A percentile compares a stretch with the other conserved stretches of the same genome.
Conservation (phyloP, 2,113 vertebrate species). For the Notiomystis cincta region DNA sequence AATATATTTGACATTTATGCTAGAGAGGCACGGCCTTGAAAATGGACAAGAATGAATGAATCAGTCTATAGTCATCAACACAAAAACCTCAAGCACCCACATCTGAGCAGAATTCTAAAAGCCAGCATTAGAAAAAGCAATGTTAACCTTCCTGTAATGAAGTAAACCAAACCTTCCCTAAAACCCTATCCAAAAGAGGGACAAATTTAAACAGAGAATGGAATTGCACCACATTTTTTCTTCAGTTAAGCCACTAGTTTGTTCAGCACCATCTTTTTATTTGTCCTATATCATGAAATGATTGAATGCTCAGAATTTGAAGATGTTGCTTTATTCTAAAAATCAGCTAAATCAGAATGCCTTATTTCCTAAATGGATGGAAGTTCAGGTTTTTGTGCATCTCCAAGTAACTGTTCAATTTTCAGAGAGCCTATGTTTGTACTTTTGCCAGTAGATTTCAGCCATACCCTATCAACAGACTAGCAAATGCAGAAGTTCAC, state of each 20-base stretch:
- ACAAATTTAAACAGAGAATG: background rate
- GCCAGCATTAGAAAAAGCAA: background rate
- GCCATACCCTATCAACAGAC: background rate
- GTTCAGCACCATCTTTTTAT: background rate
- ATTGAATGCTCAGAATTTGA: background rate
- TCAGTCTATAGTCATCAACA: background rate
- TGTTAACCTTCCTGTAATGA: background rate
- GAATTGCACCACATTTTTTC: background rate
- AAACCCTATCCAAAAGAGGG: background rate
- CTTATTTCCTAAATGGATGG: background rate
- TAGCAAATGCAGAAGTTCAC: background rate
- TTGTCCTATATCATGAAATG: rapidly evolving
- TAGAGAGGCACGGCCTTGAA: background rate
- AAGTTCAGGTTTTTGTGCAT: background rate
- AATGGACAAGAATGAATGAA: background rate
- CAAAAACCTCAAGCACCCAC: background rate
- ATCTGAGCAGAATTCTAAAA: background rate
- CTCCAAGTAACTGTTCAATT: background rate
- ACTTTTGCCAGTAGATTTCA: conserved; percentile 40
- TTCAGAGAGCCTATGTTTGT: background rate
- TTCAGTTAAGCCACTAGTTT: background rate
- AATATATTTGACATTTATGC: background rate
- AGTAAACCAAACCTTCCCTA: background rate
- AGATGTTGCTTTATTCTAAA: background rate
- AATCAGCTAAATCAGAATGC: background rate